These are phyloP conservation scores for Trinorchestia longiramus DNA, from an alignment of 1,140 invertebrate species.

Conservation along the genomic window DNA sequence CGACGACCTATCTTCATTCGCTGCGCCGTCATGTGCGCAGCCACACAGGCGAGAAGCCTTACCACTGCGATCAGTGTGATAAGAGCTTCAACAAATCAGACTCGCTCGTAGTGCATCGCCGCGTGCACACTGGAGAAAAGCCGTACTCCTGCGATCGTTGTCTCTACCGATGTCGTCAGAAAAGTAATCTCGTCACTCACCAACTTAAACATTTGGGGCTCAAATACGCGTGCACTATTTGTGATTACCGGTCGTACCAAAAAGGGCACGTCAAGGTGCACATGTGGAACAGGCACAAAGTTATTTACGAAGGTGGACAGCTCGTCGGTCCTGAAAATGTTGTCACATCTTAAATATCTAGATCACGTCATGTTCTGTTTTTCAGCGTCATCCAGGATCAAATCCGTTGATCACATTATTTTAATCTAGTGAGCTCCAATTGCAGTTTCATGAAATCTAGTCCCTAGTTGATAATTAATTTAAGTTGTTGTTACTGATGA, in stretches of 20 bases:
- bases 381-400: background rate
- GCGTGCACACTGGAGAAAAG: slow-evolving; percentile 98
- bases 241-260: slow-evolving; percentile 50
- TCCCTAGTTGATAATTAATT: background rate
- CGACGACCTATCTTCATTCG: slow-evolving; percentile 49
- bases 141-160: slow-evolving; percentile 90
- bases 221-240: slow-evolving; percentile 67
- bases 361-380: slow-evolving; percentile 40
- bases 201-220: slow-evolving; percentile 68
- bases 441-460: background rate
- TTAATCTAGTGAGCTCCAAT: background rate
- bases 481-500: background rate
- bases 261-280: slow-evolving; percentile 46
- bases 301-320: slow-evolving; percentile 51
- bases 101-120: slow-evolving; percentile 91
- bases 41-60: slow-evolving; percentile 56
- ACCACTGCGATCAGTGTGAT: slow-evolving; percentile 49
- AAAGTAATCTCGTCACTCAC: slow-evolving; percentile 77
- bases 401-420: background rate
- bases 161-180: slow-evolving; percentile 77
- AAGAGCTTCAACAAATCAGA: slow-evolving; percentile 45
- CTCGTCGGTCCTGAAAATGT: slow-evolving; percentile 47
- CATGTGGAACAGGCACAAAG: slow-evolving; percentile 55
- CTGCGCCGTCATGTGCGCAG: slow-evolving; percentile 50
- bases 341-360: slow-evolving; percentile 55